phyloP scores from a whole-genome alignment of 2,113 vertebrate genomes.

The Hemicordylus capensis region DNA sequence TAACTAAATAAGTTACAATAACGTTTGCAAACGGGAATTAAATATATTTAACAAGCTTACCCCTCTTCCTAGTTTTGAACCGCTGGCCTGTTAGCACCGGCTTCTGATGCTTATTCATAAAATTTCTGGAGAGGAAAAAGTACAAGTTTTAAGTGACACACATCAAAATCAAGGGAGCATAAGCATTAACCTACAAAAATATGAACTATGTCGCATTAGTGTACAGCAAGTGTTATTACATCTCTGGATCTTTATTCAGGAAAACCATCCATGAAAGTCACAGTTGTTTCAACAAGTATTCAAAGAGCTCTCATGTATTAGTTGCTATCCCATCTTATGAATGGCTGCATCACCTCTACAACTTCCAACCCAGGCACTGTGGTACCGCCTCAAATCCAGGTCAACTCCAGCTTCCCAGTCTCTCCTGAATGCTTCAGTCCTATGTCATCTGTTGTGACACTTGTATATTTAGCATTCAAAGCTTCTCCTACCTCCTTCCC shows the following conservation, averaged over 20 bases:
- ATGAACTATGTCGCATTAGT: background rate
- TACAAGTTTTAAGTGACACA: slow-evolving; percentile 32
- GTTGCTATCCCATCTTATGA: background rate
- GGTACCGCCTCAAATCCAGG: background rate
- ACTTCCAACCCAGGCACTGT: background rate
- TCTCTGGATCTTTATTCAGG: background rate
- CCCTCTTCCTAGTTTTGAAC: slow-evolving; percentile 98
- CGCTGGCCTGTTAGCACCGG: slow-evolving; percentile 95
- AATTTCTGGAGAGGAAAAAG: slow-evolving; percentile 83
- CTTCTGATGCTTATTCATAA: slow-evolving; percentile 99
- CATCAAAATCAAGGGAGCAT: slow-evolving; percentile 25
- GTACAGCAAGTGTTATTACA: background rate
- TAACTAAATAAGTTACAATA: background rate
- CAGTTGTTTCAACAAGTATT: background rate
- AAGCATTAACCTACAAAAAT: background rate
- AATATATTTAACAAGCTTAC: slow-evolving; percentile 75
- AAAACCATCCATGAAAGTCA: background rate
- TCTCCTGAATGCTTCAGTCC: background rate
- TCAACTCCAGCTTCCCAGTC: background rate
- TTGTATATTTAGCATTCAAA: background rate
- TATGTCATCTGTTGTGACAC: background rate
- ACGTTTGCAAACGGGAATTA: slow-evolving; percentile 25
- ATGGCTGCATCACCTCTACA: background rate
- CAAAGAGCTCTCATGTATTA: background rate
- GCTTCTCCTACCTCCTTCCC: background rate